Conservation (phyloP, 2,888 invertebrate genomes). For the Drosophila meridiana region DNA sequence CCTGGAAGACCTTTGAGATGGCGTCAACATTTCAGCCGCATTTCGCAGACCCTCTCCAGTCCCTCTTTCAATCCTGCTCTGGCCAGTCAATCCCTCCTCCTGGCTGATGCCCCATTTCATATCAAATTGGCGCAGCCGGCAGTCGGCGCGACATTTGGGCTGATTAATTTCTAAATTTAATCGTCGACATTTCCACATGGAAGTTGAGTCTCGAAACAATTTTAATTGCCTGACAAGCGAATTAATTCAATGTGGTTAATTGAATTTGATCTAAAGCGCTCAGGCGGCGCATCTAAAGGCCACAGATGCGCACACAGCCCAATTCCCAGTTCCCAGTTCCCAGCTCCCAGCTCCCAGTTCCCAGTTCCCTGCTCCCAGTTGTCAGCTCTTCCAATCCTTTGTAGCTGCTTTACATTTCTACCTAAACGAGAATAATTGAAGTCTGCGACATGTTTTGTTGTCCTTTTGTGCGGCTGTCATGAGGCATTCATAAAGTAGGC, state of each 20-base stretch:
- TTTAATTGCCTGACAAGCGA: slow-evolving; percentile 84
- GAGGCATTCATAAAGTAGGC: slow-evolving; percentile 75
- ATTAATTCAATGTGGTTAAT: slow-evolving; percentile 85
- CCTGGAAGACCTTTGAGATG: slow-evolving; percentile 43
- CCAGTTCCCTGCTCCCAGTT: not conserved
- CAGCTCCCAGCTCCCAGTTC: not conserved
- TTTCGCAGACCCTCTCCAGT: slow-evolving; percentile 18
- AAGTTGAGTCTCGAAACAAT: slow-evolving; percentile 64
- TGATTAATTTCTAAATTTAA: slow-evolving; percentile 81
- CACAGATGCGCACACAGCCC: slow-evolving; percentile 14
- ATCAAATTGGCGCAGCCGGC: slow-evolving; percentile 62
- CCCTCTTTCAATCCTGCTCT: not conserved
- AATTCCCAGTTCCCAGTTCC: not conserved
- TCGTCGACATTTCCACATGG: slow-evolving; percentile 71
- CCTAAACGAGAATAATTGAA: slow-evolving; percentile 34
- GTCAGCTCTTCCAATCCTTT: slow-evolving; percentile 55
- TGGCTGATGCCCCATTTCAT: slow-evolving; percentile 68
- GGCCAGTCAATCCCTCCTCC: slow-evolving; percentile 28
- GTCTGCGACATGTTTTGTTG: slow-evolving; percentile 49
- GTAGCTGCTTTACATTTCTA: slow-evolving; percentile 64
- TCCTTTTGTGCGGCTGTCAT: slow-evolving; percentile 78
- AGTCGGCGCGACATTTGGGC: slow-evolving; percentile 64
- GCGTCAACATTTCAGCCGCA: slow-evolving; percentile 62
- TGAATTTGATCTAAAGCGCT: slow-evolving; percentile 81
- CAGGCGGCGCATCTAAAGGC: slow-evolving; percentile 58